Base-by-base conservation (phyloP, 2,113 vertebrate species). In the Pristiophorus japonicus region DNA sequence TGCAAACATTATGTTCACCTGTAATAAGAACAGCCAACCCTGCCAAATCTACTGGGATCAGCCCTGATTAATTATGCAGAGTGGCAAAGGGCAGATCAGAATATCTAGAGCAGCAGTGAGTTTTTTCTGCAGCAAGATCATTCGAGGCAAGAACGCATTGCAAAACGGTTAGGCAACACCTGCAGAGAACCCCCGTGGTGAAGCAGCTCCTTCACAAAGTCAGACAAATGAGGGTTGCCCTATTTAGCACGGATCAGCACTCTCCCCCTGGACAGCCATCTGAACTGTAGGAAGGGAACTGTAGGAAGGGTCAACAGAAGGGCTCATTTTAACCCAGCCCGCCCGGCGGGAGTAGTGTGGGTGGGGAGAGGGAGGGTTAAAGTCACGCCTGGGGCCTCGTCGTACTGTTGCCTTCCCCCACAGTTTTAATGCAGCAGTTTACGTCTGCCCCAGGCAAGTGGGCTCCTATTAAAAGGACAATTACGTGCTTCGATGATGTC, bases 1-100 rank as follows among this genome's bases (percentile, higher is more conserved):
- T 92, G 88, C 88, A 92, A 91, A 92, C 55, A 90, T 90, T 34
- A 55, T 90, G 87, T 90, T 90, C 87, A 90, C 87, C 87, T 90
- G 87, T 90, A 90, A 90, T 91, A 51, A 91, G 34, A 91, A 91
- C 88, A 63, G 55, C 59, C 55, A 62, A 91, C 55, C 55, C 88
- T 63, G 59, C 88, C 51, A 91, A 63, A 91, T 62, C 88, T 38
- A 63, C 59, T 62, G 88, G 88, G 88, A 91, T n/a, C 88, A n/a
- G 88, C 88, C 88, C 88, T 62, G 88, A 91, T 91, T 91, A 91
- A 62, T 63, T 91, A 91, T 62, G 88, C 88, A 91, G 59, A n/a
- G 88, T 91, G 88, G 63, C 59, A 91, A 88, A 62, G 88, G 88
- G 88, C 55, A 63, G 88, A 63, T 62, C 34, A 34, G 55, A 91